These are phyloP conservation scores for Mimas tiliae DNA, from an alignment of 2,888 invertebrate genomes.

Conservation along the genomic window DNA sequence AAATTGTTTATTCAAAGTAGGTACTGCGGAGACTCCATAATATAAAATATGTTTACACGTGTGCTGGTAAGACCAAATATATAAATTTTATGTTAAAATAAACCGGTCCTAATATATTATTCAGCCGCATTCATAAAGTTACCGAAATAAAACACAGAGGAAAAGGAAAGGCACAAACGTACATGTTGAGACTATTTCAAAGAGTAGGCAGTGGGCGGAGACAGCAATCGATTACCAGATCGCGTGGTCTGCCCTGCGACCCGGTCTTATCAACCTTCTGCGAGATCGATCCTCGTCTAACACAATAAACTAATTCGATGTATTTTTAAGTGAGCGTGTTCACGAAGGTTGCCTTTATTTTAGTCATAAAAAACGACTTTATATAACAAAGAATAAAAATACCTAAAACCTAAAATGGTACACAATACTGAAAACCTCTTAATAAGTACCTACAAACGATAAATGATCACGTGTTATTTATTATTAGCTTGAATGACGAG, in stretches of 20 bases:
- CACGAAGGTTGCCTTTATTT: background rate
- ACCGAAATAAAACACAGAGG: constrained; percentile 46
- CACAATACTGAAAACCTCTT: no score
- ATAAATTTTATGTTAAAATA: constrained; percentile 33
- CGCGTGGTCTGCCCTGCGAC: constrained; percentile 64
- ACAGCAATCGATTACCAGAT: constrained; percentile 55
- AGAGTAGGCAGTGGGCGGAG: constrained; percentile 46
- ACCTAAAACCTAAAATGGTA: no score
- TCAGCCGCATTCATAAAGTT: constrained; percentile 42
- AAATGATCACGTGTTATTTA: no score
- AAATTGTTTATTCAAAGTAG: constrained; percentile 19
- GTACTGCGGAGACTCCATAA: background rate
- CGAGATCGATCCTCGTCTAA: constrained; percentile 70
- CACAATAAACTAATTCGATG: constrained; percentile 41
- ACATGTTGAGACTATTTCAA: constrained; percentile 47
- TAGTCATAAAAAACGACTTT: background rate
- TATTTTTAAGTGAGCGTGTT: background rate
- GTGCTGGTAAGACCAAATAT: constrained; percentile 6
- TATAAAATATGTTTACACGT: constrained; percentile 13
- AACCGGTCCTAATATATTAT: constrained; percentile 38
- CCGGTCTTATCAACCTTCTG: constrained; percentile 62
- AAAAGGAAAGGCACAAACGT: constrained; percentile 39
- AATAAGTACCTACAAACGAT: no score
- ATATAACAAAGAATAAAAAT: background rate
- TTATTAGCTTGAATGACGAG: no score